Percentiles rank a stretch among this genome's conserved stretches.
Evolutionary conservation across 2,888 invertebrate species (phyloP).

Genomic region (Chironomus tentans): DNA sequence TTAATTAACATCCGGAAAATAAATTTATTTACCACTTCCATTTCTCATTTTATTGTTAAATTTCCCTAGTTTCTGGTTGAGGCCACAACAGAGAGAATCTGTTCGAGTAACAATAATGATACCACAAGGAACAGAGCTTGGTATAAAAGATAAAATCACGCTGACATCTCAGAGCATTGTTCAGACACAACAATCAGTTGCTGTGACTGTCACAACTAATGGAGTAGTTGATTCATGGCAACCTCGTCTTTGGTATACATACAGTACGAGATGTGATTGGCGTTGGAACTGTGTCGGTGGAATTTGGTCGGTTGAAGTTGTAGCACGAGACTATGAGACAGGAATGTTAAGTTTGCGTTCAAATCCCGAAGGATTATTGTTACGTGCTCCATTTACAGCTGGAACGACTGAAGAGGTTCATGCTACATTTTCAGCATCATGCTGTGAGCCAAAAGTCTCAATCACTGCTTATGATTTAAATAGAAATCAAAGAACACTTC

Average conservation of each 20-base stretch:
- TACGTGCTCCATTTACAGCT: slow-evolving; percentile 53
- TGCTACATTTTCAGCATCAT: slow-evolving; percentile 60
- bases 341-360: slow-evolving; percentile 54
- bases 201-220: slow-evolving; percentile 40
- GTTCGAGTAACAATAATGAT: slow-evolving; percentile 48
- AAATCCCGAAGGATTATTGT: slow-evolving; percentile 51
- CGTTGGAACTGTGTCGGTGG: slow-evolving; percentile 52
- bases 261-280: slow-evolving; percentile 55
- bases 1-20: background rate
- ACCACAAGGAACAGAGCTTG: slow-evolving; percentile 44
- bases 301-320: slow-evolving; percentile 60
- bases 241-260: slow-evolving; percentile 53
- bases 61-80: slow-evolving; percentile 18
- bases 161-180: slow-evolving; percentile 48
- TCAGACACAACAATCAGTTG: slow-evolving; percentile 39
- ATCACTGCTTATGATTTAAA: slow-evolving; percentile 58
- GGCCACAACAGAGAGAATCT: slow-evolving; percentile 45
- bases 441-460: slow-evolving; percentile 60
- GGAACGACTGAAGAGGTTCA: slow-evolving; percentile 58
- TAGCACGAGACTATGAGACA: slow-evolving; percentile 55
- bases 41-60: background rate
- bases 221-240: slow-evolving; percentile 46
- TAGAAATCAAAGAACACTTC: slow-evolving; percentile 55
- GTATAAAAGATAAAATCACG: slow-evolving; percentile 52
- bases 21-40: background rate